Percentiles rank a stretch among this genome's conserved stretches.
These are phyloP conservation scores for Ceriagrion tenellum DNA, from an alignment of 2,888 invertebrate genomes.

Conservation along the genomic window DNA sequence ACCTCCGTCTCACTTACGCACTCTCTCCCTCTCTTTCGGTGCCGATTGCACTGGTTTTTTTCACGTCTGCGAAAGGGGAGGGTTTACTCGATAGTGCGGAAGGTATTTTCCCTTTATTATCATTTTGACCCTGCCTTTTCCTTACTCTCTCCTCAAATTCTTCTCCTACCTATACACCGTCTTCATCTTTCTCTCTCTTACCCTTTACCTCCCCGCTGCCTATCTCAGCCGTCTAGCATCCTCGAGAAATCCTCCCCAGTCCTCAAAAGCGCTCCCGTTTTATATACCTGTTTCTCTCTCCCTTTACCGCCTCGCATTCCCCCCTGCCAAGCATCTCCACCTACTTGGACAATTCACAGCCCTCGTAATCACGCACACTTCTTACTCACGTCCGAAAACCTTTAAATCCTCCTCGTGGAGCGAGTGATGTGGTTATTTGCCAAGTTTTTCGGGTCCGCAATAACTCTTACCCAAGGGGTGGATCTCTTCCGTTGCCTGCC, in stretches of 20 bases:
- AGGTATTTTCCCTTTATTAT: background rate
- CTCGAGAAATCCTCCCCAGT: background rate
- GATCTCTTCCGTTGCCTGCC: background rate
- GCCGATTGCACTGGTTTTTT: constrained; percentile 41
- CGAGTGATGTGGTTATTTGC: constrained; percentile 57
- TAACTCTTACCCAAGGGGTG: background rate
- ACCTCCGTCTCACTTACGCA: too few species aligned
- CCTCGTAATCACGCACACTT: background rate
- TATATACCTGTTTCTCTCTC: background rate
- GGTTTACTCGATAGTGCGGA: background rate
- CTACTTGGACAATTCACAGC: background rate
- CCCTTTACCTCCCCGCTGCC: background rate
- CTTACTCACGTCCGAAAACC: background rate
- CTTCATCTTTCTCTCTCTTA: background rate
- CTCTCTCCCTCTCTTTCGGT: background rate
- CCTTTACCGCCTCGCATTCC: background rate
- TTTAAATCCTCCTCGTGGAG: constrained; percentile 21
- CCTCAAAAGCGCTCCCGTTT: background rate
- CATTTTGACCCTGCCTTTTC: background rate
- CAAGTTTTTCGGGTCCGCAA: constrained; percentile 12
- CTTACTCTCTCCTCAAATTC: background rate
- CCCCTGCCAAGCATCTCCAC: too few species aligned
- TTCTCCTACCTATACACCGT: background rate
- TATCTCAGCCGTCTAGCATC: background rate
- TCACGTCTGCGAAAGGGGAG: constrained; percentile 47